These are phyloP conservation scores for Malurus elegans DNA, from an alignment of 2,113 vertebrate species.

Conservation along the genomic window DNA sequence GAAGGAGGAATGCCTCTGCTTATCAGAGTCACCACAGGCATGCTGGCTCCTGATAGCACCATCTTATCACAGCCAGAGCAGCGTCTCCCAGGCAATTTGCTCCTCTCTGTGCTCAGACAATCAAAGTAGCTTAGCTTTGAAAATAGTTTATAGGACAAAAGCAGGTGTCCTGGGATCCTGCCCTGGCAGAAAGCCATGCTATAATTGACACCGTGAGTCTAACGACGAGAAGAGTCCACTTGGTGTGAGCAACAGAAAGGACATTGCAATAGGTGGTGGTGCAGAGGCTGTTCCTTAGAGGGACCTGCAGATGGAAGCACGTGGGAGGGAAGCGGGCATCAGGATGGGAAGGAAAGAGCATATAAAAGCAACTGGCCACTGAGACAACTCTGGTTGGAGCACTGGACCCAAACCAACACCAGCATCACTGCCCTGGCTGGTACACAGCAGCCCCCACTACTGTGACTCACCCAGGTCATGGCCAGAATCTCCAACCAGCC, in stretches of 20 bases:
- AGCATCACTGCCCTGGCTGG: not conserved
- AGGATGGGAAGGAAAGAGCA: not conserved
- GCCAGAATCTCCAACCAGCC: not conserved
- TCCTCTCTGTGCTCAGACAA: not conserved
- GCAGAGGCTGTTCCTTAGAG: not conserved
- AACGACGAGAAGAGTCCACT: not conserved
- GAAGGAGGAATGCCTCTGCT: not conserved
- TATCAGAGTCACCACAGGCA: constrained; percentile 20
- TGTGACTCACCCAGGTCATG: not conserved
- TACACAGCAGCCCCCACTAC: not conserved
- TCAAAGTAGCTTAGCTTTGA: not conserved
- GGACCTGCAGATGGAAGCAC: not conserved
- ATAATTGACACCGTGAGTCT: not conserved
- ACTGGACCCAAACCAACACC: not conserved
- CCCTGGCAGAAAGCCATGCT: not conserved
- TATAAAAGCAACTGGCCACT: not conserved
- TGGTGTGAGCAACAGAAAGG: not conserved
- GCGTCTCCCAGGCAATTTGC: not conserved
- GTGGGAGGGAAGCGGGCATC: not conserved
- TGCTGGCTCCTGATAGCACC: not conserved
- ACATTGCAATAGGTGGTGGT: not conserved
- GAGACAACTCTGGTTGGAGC: not conserved
- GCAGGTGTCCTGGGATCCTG: not conserved
- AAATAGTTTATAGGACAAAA: not conserved
- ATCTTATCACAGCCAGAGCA: not conserved